Percentiles rank a stretch among this genome's conserved stretches.
Evolutionary conservation across 2,888 invertebrate species (phyloP).

Genomic region (Acanthosepion pharaonis): DNA sequence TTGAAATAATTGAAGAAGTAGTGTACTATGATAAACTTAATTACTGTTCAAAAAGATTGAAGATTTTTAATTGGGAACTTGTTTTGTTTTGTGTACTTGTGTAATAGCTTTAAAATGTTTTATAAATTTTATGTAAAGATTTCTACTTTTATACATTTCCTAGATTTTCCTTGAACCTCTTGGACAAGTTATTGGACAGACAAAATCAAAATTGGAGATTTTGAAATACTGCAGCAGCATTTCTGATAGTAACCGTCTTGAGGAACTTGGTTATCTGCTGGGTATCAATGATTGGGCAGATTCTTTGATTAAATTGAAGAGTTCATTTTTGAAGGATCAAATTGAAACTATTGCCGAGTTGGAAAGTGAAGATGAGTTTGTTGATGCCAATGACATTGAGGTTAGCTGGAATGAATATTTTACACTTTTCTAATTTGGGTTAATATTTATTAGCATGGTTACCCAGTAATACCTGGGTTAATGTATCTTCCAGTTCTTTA

Average conservation of each 20-base stretch:
- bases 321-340: slow-evolving; percentile 25
- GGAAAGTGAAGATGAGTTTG: slow-evolving; percentile 47
- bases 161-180: slow-evolving; percentile 71
- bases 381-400: slow-evolving; percentile 49
- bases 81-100: too few species aligned
- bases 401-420: not conserved
- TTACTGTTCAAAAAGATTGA: too few species aligned
- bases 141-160: slow-evolving; percentile 36
- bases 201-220: slow-evolving; percentile 68
- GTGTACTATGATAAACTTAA: too few species aligned
- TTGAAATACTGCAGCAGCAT: slow-evolving; percentile 56
- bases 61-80: too few species aligned
- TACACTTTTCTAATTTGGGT: not conserved
- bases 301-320: slow-evolving; percentile 51
- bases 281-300: slow-evolving; percentile 69
- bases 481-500: too few species aligned
- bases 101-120: not conserved
- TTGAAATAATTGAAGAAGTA: too few species aligned
- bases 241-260: slow-evolving; percentile 58
- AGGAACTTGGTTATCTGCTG: slow-evolving; percentile 67
- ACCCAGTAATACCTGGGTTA: too few species aligned
- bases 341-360: slow-evolving; percentile 50
- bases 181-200: slow-evolving; percentile 69
- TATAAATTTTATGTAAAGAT: not conserved
- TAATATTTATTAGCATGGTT: too few species aligned